Percentiles rank a stretch among this genome's conserved stretches.
These are phyloP conservation scores for Phenganax stokvisi DNA, from an alignment of 92 coral and sea anemone genomes.

Conservation along the genomic window DNA sequence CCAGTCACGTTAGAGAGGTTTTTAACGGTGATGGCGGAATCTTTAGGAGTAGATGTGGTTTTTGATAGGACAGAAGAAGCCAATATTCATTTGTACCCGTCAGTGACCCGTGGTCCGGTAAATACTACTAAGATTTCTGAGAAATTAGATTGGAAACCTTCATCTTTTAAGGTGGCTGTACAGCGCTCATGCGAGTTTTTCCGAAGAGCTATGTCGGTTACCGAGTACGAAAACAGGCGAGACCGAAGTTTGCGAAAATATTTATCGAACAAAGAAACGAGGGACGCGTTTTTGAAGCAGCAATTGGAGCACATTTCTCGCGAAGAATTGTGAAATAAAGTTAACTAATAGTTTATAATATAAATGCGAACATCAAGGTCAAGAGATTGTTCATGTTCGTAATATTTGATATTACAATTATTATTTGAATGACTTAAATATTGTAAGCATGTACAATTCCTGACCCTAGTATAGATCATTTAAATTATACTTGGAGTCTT, in stretches of 20 bases:
- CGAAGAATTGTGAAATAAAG: conserved; percentile 23
- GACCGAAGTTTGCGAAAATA: conserved; percentile 61
- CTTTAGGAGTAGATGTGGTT: conserved; percentile 60
- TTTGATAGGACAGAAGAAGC: conserved; percentile 55
- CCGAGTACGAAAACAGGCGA: conserved; percentile 58
- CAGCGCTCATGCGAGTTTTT: conserved; percentile 67
- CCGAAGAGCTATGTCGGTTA: conserved; percentile 72
- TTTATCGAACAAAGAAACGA: conserved; percentile 44
- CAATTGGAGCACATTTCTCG: conserved; percentile 14
- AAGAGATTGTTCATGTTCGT: no score
- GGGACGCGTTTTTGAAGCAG: conserved; percentile 54
- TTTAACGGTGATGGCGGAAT: conserved; percentile 57
- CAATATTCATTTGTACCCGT: conserved; percentile 61
- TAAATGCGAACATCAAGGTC: no score
- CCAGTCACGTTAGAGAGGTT: conserved; percentile 68
- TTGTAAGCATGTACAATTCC: no score
- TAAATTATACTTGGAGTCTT: not conserved
- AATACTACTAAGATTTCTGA: conserved; percentile 67
- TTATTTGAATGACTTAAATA: no score
- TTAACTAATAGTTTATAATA: no score
- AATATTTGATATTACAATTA: no score
- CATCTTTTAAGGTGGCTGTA: conserved; percentile 48
- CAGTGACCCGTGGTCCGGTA: conserved; percentile 78
- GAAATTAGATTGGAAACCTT: conserved; percentile 67
- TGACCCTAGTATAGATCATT: no score